Percentiles rank a stretch among this genome's conserved stretches.
Conservation (phyloP, 2,113 vertebrate genomes). For the Morone saxatilis region DNA sequence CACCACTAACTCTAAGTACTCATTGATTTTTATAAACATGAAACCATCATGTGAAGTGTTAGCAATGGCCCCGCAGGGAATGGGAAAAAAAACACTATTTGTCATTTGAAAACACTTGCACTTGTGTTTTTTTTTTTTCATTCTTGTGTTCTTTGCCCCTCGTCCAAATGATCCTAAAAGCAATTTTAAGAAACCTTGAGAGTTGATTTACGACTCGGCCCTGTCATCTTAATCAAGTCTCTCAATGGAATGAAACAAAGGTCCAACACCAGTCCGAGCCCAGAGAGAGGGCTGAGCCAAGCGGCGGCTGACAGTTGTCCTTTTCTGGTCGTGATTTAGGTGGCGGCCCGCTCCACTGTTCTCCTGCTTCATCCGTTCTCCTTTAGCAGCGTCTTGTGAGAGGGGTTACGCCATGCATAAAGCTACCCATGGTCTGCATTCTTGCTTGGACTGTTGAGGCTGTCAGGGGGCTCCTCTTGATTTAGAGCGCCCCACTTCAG, state of each 20-base stretch:
- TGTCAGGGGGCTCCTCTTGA: slow-evolving; percentile 94
- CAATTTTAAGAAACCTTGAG: slow-evolving; percentile 89
- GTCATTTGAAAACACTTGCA: slow-evolving; percentile 82
- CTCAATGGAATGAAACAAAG: slow-evolving; percentile 93
- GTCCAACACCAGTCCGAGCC: slow-evolving; percentile 89
- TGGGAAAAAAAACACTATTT: slow-evolving; percentile 77
- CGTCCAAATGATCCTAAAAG: slow-evolving; percentile 83
- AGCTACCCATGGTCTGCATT: slow-evolving; percentile 90
- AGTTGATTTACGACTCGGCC: slow-evolving; percentile 92
- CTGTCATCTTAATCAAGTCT: slow-evolving; percentile 95
- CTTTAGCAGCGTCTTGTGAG: slow-evolving; percentile 87
- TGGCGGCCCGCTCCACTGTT: slow-evolving; percentile 90
- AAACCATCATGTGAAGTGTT: slow-evolving; percentile 60
- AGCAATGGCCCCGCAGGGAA: slow-evolving; percentile 62
- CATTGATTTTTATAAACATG: slow-evolving; percentile 63
- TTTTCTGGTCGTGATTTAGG: slow-evolving; percentile 97
- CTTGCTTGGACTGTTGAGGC: slow-evolving; percentile 89
- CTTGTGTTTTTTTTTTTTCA: slow-evolving; percentile 80
- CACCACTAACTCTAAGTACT: slow-evolving; percentile 16
- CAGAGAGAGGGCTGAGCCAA: slow-evolving; percentile 92
- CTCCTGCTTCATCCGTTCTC: slow-evolving; percentile 88
- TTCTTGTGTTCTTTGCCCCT: slow-evolving; percentile 70
- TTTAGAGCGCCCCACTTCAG: slow-evolving; percentile 92
- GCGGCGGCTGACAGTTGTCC: slow-evolving; percentile 92
- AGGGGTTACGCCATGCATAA: slow-evolving; percentile 89